Evolutionary conservation across 2,888 invertebrate genomes (phyloP), one percentile per base, ranked within the genome.

Genomic region (Cerastis leucographa): DNA sequence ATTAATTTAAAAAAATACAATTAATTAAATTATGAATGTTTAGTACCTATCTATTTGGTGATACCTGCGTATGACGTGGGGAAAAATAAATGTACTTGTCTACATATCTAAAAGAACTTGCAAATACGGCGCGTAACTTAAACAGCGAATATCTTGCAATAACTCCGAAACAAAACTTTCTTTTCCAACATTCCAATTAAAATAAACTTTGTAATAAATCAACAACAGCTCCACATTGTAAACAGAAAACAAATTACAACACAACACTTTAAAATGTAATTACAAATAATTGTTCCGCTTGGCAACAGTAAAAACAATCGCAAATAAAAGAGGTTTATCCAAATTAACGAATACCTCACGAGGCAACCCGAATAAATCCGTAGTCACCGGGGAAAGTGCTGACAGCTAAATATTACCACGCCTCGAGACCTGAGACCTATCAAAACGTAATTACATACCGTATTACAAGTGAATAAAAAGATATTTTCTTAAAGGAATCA

Each of bases 341-440:
- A 85, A 90, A 89, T 90, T 87, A 87, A 80, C 88, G 84, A 87
- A 88, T 89, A 88, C 89, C 81, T 79, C 85, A 85, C 86, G 88
- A 84, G 80, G 87, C 71, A 86, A 85, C 85, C 81, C 87, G 85
- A 88, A 83, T 80, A 78, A 70, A 85, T 68, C 83, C 85, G 86
- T 86, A 88, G 83, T 81, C 74, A 86, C 80, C 69, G 89, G 88
- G 80, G 92, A 92, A 91, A 92, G 93, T 91, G 94, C 90, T 92
- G 94, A 94, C 94, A 94, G 93, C 89, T 88, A 87, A 90, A 89
- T 89, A 91, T 92, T 91, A 92, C 92, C 90, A 85, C 91, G 92
- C 91, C 92, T 90, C 84, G 81, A 89, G 85, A 86, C 85, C 81
- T 73, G 85, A 89, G 89, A 89, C 90, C 91, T 92, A 94, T 94